phyloP scores from a whole-genome alignment of 2,797 vertebrate species.

The Pagetopsis macropterus region DNA sequence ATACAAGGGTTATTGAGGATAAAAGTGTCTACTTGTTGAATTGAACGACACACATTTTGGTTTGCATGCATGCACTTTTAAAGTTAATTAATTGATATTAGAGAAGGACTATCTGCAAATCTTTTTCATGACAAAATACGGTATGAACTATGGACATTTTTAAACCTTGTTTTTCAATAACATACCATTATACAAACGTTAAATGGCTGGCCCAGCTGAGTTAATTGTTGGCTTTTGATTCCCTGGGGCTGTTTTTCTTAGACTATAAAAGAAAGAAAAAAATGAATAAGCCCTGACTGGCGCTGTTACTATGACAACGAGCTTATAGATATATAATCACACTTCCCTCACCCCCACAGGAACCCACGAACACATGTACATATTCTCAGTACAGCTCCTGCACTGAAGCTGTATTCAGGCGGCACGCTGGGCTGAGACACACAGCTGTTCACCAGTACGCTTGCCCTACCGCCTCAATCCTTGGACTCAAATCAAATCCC shows the following conservation, averaged over 20 bases:
- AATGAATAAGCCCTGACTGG: slow-evolving; percentile 37
- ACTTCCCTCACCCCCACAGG: slow-evolving; percentile 28
- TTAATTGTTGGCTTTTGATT: slow-evolving; percentile 64
- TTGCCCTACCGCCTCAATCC: slow-evolving; percentile 65
- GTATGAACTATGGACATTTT: slow-evolving; percentile 23
- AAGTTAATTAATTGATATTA: slow-evolving; percentile 39
- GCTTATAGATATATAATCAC: slow-evolving; percentile 63
- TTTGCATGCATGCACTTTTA: slow-evolving; percentile 10
- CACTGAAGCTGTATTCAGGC: slow-evolving; percentile 34
- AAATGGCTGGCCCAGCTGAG: slow-evolving; percentile 48
- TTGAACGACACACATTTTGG: slow-evolving; percentile 3
- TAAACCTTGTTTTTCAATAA: slow-evolving; percentile 55
- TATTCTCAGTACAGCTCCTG: slow-evolving; percentile 37
- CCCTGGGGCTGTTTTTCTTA: slow-evolving; percentile 46
- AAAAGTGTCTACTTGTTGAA: slow-evolving; percentile 45
- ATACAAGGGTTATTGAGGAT: slow-evolving; percentile 47
- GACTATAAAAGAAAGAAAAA: slow-evolving; percentile 33
- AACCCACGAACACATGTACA: slow-evolving; percentile 12
- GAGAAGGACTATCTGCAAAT: slow-evolving; percentile 51
- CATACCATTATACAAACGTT: slow-evolving; percentile 48
- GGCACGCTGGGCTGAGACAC: slow-evolving; percentile 57
- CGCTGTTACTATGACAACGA: slow-evolving; percentile 74
- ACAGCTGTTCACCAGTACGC: slow-evolving; percentile 68
- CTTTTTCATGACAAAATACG: slow-evolving; percentile 11
- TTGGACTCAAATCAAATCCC: slow-evolving; percentile 77